Evolutionary conservation across 2,888 invertebrate genomes (phyloP).

Genomic region (Pasiphila rectangulata): DNA sequence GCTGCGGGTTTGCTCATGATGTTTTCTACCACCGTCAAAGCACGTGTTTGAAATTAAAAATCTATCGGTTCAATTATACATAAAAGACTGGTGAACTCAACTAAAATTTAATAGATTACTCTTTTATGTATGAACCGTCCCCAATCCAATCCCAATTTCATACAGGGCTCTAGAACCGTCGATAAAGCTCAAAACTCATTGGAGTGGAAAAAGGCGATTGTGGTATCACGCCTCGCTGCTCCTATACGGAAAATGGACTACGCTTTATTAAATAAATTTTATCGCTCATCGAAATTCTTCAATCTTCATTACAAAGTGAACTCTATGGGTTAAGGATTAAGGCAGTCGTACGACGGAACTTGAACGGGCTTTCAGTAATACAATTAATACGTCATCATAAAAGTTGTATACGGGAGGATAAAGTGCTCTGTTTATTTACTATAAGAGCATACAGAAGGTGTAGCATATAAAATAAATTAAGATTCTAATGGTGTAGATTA

Average conservation of each 20-base stretch:
- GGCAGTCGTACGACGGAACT: neutral
- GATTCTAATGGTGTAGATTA: too few species aligned
- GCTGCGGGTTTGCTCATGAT: too few species aligned
- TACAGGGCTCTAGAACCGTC: slow-evolving; percentile 17
- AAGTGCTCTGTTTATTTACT: neutral
- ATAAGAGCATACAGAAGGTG: too few species aligned
- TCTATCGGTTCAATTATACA: too few species aligned
- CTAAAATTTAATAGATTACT: slow-evolving; percentile 2
- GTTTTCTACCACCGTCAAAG: too few species aligned
- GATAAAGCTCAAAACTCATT: slow-evolving; percentile 20
- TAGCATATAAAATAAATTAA: too few species aligned
- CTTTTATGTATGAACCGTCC: slow-evolving; percentile 10
- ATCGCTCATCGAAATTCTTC: slow-evolving; percentile 3
- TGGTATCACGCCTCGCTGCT: slow-evolving; percentile 15
- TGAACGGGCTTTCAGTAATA: neutral
- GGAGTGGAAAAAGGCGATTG: slow-evolving; percentile 23
- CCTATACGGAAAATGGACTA: slow-evolving; percentile 10
- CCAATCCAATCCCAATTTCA: slow-evolving; percentile 17
- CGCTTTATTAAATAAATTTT: slow-evolving; percentile 13
- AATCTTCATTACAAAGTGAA: slow-evolving; percentile 1
- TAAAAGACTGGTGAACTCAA: neutral
- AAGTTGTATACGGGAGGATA: neutral
- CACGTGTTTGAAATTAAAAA: too few species aligned
- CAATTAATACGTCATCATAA: slow-evolving; percentile 6
- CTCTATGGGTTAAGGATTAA: neutral